Percentiles rank a stretch among this genome's conserved stretches.
Conservation (phyloP, 2,888 invertebrate genomes). For the Tetragnatha montana region DNA sequence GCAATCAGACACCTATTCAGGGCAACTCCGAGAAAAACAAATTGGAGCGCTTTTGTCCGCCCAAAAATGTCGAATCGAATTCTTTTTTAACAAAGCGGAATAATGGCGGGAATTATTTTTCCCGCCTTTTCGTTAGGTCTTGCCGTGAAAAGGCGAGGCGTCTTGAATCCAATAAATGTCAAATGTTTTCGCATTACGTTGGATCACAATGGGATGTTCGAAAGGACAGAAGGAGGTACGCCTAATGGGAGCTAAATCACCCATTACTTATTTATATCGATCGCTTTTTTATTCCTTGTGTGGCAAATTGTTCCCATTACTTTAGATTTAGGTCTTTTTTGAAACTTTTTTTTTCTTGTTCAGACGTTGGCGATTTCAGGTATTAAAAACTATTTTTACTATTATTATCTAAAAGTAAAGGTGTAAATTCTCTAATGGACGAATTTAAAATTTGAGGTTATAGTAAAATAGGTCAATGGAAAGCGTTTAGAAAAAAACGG, state of each 20-base stretch:
- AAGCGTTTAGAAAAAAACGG: too few relatives aligned
- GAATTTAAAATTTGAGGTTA: too few relatives aligned
- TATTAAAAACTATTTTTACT: too few relatives aligned
- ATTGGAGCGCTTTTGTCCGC: not conserved
- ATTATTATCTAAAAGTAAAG: too few relatives aligned
- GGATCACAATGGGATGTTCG: not conserved
- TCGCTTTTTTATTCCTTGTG: not conserved
- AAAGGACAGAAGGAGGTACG: not conserved
- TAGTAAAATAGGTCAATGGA: too few relatives aligned
- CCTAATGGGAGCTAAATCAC: not conserved
- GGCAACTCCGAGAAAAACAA: not conserved
- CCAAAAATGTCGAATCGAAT: not conserved
- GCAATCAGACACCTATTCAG: not conserved
- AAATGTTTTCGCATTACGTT: not conserved
- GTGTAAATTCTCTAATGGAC: too few relatives aligned
- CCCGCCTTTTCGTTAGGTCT: not conserved
- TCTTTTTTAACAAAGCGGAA: constrained; percentile 1
- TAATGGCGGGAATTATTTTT: constrained; percentile 7
- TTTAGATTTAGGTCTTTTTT: too few relatives aligned
- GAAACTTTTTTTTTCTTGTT: too few relatives aligned
- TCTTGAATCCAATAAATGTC: not conserved
- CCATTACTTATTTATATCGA: not conserved
- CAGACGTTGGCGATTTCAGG: too few relatives aligned
- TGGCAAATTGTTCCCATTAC: not conserved
- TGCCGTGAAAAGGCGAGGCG: not conserved